Evolutionary conservation across 2,888 invertebrate species (phyloP).

Genomic region (Escarpia spicata): DNA sequence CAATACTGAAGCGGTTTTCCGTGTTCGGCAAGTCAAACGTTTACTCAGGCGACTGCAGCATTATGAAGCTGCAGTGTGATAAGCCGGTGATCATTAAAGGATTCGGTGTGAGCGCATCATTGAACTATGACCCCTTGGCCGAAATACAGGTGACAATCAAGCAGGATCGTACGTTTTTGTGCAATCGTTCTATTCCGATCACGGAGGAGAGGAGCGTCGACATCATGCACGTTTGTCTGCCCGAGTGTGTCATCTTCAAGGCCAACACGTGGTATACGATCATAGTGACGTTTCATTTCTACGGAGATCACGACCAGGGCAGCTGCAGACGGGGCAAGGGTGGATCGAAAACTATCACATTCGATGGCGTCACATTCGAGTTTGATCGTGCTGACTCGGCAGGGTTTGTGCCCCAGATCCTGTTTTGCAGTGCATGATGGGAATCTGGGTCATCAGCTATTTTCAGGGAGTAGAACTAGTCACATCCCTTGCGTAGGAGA

Average conservation of each 20-base stretch:
- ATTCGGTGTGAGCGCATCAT: constrained; percentile 37
- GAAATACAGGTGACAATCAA: constrained; percentile 37
- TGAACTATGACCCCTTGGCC: constrained; percentile 35
- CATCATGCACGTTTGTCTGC: constrained; percentile 28
- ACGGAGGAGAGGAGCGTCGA: constrained; percentile 32
- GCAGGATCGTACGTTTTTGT: constrained; percentile 33
- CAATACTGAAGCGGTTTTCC: constrained; percentile 34
- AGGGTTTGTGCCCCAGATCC: constrained; percentile 35
- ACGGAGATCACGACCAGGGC: constrained; percentile 40
- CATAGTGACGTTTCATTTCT: constrained; percentile 38
- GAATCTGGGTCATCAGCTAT: background rate
- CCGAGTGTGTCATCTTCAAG: constrained; percentile 31
- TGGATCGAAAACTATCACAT: constrained; percentile 30
- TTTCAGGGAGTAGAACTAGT: background rate
- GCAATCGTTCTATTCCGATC: constrained; percentile 29
- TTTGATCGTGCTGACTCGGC: constrained; percentile 40
- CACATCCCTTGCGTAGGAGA: background rate
- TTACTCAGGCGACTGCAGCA: constrained; percentile 40
- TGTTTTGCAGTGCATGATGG: constrained; percentile 29
- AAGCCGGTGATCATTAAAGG: constrained; percentile 36
- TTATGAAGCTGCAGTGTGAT: constrained; percentile 38
- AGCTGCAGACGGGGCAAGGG: constrained; percentile 37
- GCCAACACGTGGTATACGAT: constrained; percentile 34
- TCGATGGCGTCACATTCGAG: constrained; percentile 36
- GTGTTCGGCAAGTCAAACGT: constrained; percentile 37